Base-by-base conservation (phyloP, 2,888 invertebrate species). In the Lepetodrilus schrolli region DNA sequence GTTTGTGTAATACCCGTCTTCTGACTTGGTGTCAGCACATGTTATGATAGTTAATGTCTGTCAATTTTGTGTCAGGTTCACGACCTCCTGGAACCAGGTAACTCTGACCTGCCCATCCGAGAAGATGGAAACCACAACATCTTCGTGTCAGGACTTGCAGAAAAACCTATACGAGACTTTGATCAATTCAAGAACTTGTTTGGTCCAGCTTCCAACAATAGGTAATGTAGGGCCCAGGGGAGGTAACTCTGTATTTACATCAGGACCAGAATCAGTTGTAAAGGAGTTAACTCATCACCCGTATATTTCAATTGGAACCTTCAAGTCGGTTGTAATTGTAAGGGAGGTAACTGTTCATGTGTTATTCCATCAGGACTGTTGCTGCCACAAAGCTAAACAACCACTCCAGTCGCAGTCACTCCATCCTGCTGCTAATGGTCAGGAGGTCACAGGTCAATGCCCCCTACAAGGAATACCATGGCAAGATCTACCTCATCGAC, bases 401-500 rank as follows among this genome's bases (percentile, higher is more conserved):
- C 69, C 78, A 82, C 7, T 85, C 86, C n/a, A 88, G 88, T 74
- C 78, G 88, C 47, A 88, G 88, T 78, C 89, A 89, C 80, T 84
- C 86, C 69, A 85, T 89, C 13, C 80, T 89, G n/a, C 73, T 87
- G 79, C 73, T 89, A 17, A 88, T 84, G 47, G 81, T 89, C 5
- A 75, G 72, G 20, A 83, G 78, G 66, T 70, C 73, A 0, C 81
- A 80, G 72, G 74, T 75, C 23, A 70, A 72, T 51, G 49, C 82
- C 4, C 81, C 82, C 13, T 77, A 70, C 65, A 80, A 76, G 48
- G 79, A 78, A 30, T 79, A 82, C 4, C 80, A 82, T 37, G 87
- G 89, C 10, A 89, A 89, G 74, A 78, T 89, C 65, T 85, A 88
- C 74, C 81, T 89, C 50, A 88, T 89, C 58, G 89, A 89, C 76